Evolutionary conservation across 2,113 vertebrate species (phyloP), one percentile per base, ranked within the genome.

Genomic region (Oplegnathus fasciatus): DNA sequence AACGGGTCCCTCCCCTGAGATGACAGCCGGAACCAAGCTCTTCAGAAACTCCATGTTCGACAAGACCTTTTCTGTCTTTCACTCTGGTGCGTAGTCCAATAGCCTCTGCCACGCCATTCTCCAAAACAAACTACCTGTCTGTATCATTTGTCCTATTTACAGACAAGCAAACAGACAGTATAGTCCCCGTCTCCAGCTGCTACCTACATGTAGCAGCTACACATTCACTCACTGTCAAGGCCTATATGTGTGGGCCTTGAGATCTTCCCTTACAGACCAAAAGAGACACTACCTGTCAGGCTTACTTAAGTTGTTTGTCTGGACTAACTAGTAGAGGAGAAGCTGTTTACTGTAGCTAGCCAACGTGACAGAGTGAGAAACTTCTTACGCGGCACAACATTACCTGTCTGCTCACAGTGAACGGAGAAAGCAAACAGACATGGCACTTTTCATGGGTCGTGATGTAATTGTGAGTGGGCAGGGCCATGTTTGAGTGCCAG

Each of bases 1-100:
- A 88, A 83, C 26, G 86, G 91, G 84, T 8, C 89, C 90, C 1
- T 98, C 97, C 84, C 97, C 97, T 18, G 94, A 97, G 88, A 95
- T 89, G 17, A 88, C 91, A 2, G 93, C 75, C 37, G 97, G 97
- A 80, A 98, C 96, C 0, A 98, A 96, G 95, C 96, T 97, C 94
- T 96, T 99, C 57, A 99, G 93, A 92, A 99, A 99, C 42, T 98
- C 97, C 98, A 99, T 99, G 72, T 89, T 93, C 22, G 24, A 40
- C 86, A 30, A 76, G 69, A 62, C 69, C 10, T 30, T 90, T 80
- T 55, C 26, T 54, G 48, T 86, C 48, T 75, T 83, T 90, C 78
- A 86, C 77, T 89, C 85, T 28, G 73, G 69, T 48, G 73, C 20
- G 62, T 57, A 69, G 54, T 90, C 85, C 81, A 85, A 22, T 9